A percentile compares a stretch with the other conserved stretches of the same genome.
These are phyloP conservation scores for Dascyllus trimaculatus DNA, from an alignment of 2,113 vertebrate genomes.

Conservation along the genomic window DNA sequence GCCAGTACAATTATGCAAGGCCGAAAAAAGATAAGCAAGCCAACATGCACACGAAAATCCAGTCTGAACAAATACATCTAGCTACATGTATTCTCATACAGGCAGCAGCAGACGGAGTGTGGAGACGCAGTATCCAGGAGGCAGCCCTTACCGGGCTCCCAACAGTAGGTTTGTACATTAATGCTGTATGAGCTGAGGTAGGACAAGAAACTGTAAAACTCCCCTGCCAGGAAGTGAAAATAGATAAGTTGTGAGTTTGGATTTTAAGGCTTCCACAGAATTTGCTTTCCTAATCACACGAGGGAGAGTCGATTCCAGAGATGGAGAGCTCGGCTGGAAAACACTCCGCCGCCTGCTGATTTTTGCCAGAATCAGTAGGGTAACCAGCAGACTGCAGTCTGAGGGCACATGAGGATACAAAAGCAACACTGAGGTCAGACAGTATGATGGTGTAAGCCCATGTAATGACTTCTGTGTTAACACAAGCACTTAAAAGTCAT, in stretches of 20 bases:
- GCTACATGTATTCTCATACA: not conserved
- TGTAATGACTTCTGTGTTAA: constrained; percentile 19
- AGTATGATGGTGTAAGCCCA: not conserved
- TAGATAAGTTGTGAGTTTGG: constrained; percentile 61
- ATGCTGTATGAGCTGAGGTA: constrained; percentile 38
- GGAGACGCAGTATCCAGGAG: constrained; percentile 27
- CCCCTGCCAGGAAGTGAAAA: constrained; percentile 59
- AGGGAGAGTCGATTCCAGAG: constrained; percentile 51
- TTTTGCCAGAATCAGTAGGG: constrained; percentile 16
- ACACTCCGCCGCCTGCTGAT: constrained; percentile 41
- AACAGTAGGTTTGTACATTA: constrained; percentile 45
- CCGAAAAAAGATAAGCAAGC: constrained; percentile 30
- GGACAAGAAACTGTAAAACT: constrained; percentile 49
- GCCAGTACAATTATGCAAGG: constrained; percentile 22
- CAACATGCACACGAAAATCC: constrained; percentile 7
- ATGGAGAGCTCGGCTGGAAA: constrained; percentile 30
- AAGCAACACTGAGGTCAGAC: constrained; percentile 39
- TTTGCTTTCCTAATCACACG: constrained; percentile 64
- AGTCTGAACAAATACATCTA: constrained; percentile 40
- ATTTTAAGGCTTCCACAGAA: constrained; percentile 61
- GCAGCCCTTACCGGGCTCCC: constrained; percentile 27
- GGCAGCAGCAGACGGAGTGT: constrained; percentile 25
- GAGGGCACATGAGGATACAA: constrained; percentile 26
- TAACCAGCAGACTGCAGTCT: constrained; percentile 30
- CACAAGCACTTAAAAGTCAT: constrained; percentile 4